Conservation (phyloP, 2,888 invertebrate species). For the Cheilosia soror region DNA sequence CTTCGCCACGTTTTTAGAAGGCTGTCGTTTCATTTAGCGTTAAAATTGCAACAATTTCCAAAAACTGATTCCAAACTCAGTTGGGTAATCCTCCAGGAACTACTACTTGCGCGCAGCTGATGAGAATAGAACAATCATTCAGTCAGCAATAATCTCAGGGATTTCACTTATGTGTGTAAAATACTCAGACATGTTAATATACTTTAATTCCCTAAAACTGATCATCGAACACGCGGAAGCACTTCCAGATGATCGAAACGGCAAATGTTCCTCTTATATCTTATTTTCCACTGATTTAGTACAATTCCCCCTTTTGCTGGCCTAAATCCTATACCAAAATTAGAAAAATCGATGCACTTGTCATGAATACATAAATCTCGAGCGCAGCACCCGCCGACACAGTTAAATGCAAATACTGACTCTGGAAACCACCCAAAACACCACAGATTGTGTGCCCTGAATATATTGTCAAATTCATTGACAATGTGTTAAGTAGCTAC, state of each 20-base stretch:
- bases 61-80: background rate
- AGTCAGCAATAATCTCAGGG: background rate
- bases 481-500: constrained; percentile 63
- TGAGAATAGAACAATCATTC: constrained; percentile 7
- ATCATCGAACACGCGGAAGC: constrained; percentile 47
- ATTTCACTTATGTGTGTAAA: background rate
- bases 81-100: background rate
- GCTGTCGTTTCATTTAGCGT: no score
- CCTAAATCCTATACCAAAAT: constrained; percentile 14
- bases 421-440: background rate
- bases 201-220: constrained; percentile 32
- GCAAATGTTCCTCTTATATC: constrained; percentile 3
- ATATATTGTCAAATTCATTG: constrained; percentile 63
- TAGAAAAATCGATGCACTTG: constrained; percentile 62
- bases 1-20: no score
- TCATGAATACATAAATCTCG: constrained; percentile 48
- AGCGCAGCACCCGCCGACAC: constrained; percentile 19
- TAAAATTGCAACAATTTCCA: no score
- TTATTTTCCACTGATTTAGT: background rate
- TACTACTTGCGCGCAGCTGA: background rate
- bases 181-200: background rate
- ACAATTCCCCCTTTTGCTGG: constrained; percentile 4
- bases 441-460: constrained; percentile 17
- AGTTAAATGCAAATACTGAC: constrained; percentile 13
- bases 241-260: constrained; percentile 27